Evolutionary conservation across 2,888 invertebrate species (phyloP).

Genomic region (Apamea anceps): DNA sequence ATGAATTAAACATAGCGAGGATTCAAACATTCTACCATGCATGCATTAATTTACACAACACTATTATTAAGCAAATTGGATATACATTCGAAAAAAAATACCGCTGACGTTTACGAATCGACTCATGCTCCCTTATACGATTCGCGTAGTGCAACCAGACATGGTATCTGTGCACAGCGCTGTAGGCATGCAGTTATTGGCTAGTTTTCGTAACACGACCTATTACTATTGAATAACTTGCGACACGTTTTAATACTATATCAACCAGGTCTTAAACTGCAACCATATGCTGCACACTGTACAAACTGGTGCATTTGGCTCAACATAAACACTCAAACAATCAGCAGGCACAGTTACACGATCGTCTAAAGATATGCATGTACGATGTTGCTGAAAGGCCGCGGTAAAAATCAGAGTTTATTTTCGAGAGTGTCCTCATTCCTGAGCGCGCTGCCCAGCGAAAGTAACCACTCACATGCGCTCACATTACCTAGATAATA

Average conservation of each 20-base stretch:
- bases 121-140: conserved; percentile 23
- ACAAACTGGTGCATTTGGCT: conserved; percentile 55
- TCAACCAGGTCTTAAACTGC: conserved; percentile 42
- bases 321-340: conserved; percentile 61
- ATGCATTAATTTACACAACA: conserved; percentile 30
- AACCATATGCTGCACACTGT: conserved; percentile 56
- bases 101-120: conserved; percentile 13
- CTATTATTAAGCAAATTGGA: conserved; percentile 21
- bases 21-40: conserved; percentile 34
- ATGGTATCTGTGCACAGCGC: conserved; percentile 29
- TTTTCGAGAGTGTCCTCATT: conserved; percentile 86
- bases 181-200: conserved; percentile 30
- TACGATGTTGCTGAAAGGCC: conserved; percentile 69
- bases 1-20: conserved; percentile 50
- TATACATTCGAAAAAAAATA: conserved; percentile 26
- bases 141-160: conserved; percentile 21
- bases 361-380: conserved; percentile 60
- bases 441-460: conserved; percentile 77
- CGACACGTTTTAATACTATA: conserved; percentile 52
- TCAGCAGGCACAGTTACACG: conserved; percentile 58
- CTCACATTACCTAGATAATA: conserved; percentile 77
- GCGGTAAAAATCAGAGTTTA: conserved; percentile 82
- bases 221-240: conserved; percentile 53
- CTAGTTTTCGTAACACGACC: conserved; percentile 58
- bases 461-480: conserved; percentile 80